Evolutionary conservation across 2,888 invertebrate genomes (phyloP), one percentile per base, ranked within the genome.

Genomic region (Nephrocerus scutellatus): DNA sequence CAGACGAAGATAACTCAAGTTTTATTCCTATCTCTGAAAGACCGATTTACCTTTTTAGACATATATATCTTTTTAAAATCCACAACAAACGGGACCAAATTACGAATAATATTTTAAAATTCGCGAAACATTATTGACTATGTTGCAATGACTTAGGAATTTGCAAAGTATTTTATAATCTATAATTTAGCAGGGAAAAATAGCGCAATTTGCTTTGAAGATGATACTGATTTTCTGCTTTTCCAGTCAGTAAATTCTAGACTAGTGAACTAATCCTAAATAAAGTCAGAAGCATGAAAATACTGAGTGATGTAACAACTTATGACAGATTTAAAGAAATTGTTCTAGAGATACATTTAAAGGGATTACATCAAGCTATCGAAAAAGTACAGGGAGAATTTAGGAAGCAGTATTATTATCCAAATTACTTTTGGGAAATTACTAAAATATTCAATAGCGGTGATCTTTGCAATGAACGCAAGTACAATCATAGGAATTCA

Each of bases 401-500:
- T 23, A 30, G 13, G 18, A 30, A 24, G 8, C 31, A 26, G 25
- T 37, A 37, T 12, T 45, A 41, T 29, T 43, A 41, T 6, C 41
- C 39, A 2, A 41, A 38, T 12, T 47, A 43, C 25, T 22, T 41
- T 9, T 39, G 29, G 14, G 39, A 46, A 39, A 37, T 44, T 9
- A 22, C 36, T 15, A 41, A 38, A n/a, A 43, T 47, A 21, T 39
- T 44, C 10, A 43, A 40, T 24, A 26, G 21, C 6, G 44, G 41
- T 22, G 45, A 45, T 29, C 18, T 47, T 12, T 47, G 49, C 16
- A 47, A 43, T 14, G 13, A 12, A 2, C 46, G 39, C 22, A 49
- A 49, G 29, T 26, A 20, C 12, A 40, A 49, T 14, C 43, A 46
- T 20, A 43, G 44, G 9, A 23, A 21, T 12, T 12, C 39, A 32